Evolutionary conservation across 2,113 vertebrate species (phyloP), one percentile per base, ranked within the genome.

Genomic region (Cettia cetti): DNA sequence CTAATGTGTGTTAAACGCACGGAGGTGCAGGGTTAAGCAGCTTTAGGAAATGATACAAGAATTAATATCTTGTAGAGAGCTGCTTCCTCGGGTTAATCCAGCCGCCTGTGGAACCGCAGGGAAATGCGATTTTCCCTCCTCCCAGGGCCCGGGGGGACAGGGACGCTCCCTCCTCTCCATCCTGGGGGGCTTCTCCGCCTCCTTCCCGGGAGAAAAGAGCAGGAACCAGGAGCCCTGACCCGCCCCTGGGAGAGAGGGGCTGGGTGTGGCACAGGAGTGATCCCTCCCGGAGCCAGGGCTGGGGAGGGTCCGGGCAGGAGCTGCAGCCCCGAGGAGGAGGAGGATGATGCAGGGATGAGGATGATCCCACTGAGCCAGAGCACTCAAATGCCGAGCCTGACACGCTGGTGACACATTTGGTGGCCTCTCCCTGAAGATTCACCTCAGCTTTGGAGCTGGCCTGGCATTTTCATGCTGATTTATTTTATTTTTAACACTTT

Each of bases 261-360:
- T 37, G 74, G 3, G 21, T 0, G 63, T 3, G 5, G 9, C 45
- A 15, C 30, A n/a, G n/a, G n/a, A n/a, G n/a, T n/a, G n/a, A n/a
- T n/a, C 9, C 52, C 44, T 4, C 0, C 9, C 14, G 72, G 64
- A 7, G 11, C 9, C 5, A 8, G 69, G 37, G 19, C 5, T 26
- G 49, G 45, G 42, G 44, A n/a, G n/a, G n/a, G n/a, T n/a, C n/a
- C n/a, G n/a, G 40, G 42, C 5, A 3, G 76, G 54, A 82, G 31
- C 53, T 47, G 61, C 87, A 87, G 42, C 64, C 76, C 1, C 8
- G n/a, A 1, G 11, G 78, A 1, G 64, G 47, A n/a, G 33, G 4
- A 6, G 13, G 64, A 15, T 10, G 53, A 27, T 9, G 19, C 3
- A 7, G 37, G 14, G 31, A 8, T n/a, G 57, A 17, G 13, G 26